phyloP scores from a whole-genome alignment of 2,888 invertebrate genomes.

The Teleogryllus oceanicus region DNA sequence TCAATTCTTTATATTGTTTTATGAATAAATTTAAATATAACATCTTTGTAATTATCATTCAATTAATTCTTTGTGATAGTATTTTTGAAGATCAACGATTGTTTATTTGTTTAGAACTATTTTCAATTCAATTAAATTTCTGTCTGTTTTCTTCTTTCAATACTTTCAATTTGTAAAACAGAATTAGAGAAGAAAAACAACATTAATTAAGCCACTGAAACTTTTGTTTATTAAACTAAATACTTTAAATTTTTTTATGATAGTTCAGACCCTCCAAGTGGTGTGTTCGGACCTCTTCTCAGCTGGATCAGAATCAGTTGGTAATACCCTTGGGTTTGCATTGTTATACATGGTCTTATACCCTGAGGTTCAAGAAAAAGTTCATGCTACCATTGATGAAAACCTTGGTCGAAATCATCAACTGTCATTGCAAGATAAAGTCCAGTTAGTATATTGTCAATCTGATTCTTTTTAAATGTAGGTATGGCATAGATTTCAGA shows the following conservation, averaged over 20 bases:
- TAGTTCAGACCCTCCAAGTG: not conserved
- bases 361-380: conserved; percentile 37
- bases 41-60: too few relatives aligned
- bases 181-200: too few relatives aligned
- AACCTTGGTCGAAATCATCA: conserved; percentile 34
- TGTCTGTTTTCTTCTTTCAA: too few relatives aligned
- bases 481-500: too few relatives aligned
- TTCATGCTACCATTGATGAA: conserved; percentile 38
- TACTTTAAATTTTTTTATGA: not conserved
- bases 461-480: not conserved
- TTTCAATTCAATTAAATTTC: too few relatives aligned
- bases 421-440: conserved; percentile 32
- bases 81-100: too few relatives aligned
- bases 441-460: conserved; percentile 25
- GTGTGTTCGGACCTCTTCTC: conserved; percentile 38
- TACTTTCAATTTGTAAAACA: too few relatives aligned
- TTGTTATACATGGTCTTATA: conserved; percentile 38
- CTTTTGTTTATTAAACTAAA: not conserved
- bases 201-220: not conserved
- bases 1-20: not conserved
- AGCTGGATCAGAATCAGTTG: conserved; percentile 39
- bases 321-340: conserved; percentile 38
- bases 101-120: too few relatives aligned
- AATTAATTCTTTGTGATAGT: too few relatives aligned
- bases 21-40: too few relatives aligned